Evolutionary conservation across 2,797 vertebrate genomes (phyloP), one percentile per base, ranked within the genome.

Genomic region (Malurus leucopterus): DNA sequence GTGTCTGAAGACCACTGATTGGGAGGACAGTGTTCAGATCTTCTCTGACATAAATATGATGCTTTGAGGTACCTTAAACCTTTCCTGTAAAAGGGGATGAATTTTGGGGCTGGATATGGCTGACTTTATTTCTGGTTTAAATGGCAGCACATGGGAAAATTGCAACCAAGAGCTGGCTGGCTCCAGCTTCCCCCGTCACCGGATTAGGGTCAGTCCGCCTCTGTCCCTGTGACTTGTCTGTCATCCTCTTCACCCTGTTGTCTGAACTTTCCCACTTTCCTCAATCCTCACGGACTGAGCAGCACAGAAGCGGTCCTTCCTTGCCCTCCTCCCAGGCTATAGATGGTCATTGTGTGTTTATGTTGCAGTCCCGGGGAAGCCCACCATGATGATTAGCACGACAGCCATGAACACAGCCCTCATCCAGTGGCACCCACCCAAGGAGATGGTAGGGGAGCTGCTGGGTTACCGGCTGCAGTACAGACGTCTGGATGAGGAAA

Each of bases 381-480:
- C 99, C 93, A 98, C 98, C 72, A 99, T 99, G 99, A 98, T 99
- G 98, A 99, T 99, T 96, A 99, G 98, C 96, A 98, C 98, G 90
- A 99, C 99, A 27, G 98, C 98, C 58, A 98, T 98, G 92, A 99
- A 99, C 96, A 99, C 99, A 2, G 99, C 99, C 10, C 97, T 99
- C 77, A 98, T 99, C 95, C 99, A 99, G 96, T 99, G 99, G 99
- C 98, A 99, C 96, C 98, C 99, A 9, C 99, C 99, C 50, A 98
- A 98, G 95, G 98, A 99, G 93, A 98, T 98, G 96, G 98, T 98
- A 8, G 99, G 99, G 21, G 98, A 99, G 91, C 98, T 99, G 79
- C 94, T 98, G 82, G 99, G 99, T 85, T 99, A 99, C 96, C 97
- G 97, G 88, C 97, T 99, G 80, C 98, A 98, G 92, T 99, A 99